These are phyloP conservation scores for Drosophila mauritiana DNA, from an alignment of 1,140 invertebrate species.

Conservation along the genomic window DNA sequence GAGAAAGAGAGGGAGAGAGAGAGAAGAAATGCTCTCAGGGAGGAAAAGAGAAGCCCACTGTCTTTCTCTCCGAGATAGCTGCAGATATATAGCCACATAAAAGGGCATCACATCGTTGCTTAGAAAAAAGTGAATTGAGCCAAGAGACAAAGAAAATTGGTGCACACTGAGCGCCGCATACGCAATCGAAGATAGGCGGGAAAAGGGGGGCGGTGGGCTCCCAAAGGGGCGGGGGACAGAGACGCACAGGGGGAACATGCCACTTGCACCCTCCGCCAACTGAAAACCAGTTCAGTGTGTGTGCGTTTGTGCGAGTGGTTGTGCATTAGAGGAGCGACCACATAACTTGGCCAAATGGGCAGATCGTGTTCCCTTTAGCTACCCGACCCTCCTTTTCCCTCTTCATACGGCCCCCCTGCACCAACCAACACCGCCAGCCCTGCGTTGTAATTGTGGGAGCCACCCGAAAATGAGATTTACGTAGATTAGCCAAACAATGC, in stretches of 20 bases:
- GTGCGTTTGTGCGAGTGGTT: constrained; percentile 19
- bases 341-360: constrained; percentile 78
- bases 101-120: constrained; percentile 48
- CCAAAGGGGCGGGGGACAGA: not conserved
- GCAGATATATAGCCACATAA: constrained; percentile 11
- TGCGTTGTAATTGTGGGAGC: constrained; percentile 75
- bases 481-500: constrained; percentile 82
- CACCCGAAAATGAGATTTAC: constrained; percentile 73
- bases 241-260: constrained; percentile 47
- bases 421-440: not conserved
- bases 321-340: constrained; percentile 62
- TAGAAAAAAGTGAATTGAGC: constrained; percentile 80
- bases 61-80: not conserved
- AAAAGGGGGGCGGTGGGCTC: not conserved
- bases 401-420: not conserved
- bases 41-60: not conserved
- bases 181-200: constrained; percentile 41
- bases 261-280: constrained; percentile 71
- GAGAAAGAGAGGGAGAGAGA: not conserved
- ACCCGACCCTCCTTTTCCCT: not conserved
- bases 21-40: not conserved
- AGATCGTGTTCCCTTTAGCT: constrained; percentile 60
- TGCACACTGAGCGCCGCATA: constrained; percentile 62
- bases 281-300: constrained; percentile 70
- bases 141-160: constrained; percentile 80